Base-by-base conservation (phyloP, 2,113 vertebrate species). In the Neolamprologus variostigma region DNA sequence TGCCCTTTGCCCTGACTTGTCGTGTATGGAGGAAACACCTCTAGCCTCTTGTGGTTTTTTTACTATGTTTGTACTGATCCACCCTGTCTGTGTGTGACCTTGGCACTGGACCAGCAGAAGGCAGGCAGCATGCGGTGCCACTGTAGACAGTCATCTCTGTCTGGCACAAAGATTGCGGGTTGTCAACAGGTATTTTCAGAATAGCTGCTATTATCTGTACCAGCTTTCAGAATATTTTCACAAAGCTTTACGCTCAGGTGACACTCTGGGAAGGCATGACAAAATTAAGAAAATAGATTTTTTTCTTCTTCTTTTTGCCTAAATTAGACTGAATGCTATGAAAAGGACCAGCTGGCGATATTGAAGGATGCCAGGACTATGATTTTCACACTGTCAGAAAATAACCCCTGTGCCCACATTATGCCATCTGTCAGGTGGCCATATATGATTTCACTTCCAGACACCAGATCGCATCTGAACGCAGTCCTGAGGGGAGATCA, bases 351-450 rank as follows among this genome's bases (percentile, higher is more conserved):
- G 95, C 96, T 95, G 95, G 95, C 54, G 26, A 63, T 83, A 83
- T 80, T 91, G 87, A 90, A 92, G 86, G 89, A 86, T 95, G 95
- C 94, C 95, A 96, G 91, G 80, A 47, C 53, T 42, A 93, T 93
- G 92, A 94, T 94, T 95, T 96, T 96, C 94, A 96, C 95, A 95
- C 91, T 81, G 93, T 93, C 78, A 91, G 89, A 95, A 95, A 96
- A 96, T 95, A 95, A 94, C 93, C 95, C 92, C 92, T 86, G 45
- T 94, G 94, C 94, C 94, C 91, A 96, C 95, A 95, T 95, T 84
- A 91, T 90, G 80, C 96, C 96, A 96, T 96, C 96, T 96, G 96
- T 96, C 96, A 95, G 93, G 91, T 94, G 93, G 89, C 91, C 93
- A 89, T 89, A 81, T 91, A 89, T 87, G 89, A 84, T 94, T 92